These are phyloP conservation scores for Odobenus rosmarus DNA, from an alignment of 2,113 vertebrate genomes.

Conservation along the genomic window DNA sequence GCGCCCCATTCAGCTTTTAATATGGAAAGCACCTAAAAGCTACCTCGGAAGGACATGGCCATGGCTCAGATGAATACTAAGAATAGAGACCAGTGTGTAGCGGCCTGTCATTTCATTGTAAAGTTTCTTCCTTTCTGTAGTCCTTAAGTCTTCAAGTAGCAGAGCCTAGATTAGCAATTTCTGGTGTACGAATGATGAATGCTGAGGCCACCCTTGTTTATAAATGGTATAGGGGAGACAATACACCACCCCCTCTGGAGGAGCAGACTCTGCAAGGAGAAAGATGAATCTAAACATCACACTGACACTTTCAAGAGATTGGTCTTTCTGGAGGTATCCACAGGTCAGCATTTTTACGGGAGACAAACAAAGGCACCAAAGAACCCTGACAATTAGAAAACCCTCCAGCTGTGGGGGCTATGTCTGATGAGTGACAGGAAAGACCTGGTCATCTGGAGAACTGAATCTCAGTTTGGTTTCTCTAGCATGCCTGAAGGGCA, in stretches of 20 bases:
- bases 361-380: not conserved
- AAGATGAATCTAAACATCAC: not conserved
- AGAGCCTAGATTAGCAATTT: not conserved
- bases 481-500: not conserved
- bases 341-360: not conserved
- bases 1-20: not conserved
- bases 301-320: not conserved
- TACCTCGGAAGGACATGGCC: not conserved
- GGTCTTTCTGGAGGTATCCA: not conserved
- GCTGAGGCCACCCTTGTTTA: not conserved
- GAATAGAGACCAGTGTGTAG: not conserved
- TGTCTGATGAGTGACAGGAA: not conserved
- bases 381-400: not conserved
- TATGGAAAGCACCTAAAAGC: not conserved
- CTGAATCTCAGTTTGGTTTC: not conserved
- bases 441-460: not conserved
- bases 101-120: not conserved
- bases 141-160: not conserved
- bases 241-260: not conserved
- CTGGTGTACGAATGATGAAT: not conserved
- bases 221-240: not conserved
- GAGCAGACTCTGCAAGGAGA: not conserved
- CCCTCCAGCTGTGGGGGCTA: not conserved
- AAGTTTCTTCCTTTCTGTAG: not conserved
- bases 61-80: not conserved